Evolutionary conservation across 1,140 invertebrate genomes (phyloP).

Genomic region (Cardiocondyla obscurior): DNA sequence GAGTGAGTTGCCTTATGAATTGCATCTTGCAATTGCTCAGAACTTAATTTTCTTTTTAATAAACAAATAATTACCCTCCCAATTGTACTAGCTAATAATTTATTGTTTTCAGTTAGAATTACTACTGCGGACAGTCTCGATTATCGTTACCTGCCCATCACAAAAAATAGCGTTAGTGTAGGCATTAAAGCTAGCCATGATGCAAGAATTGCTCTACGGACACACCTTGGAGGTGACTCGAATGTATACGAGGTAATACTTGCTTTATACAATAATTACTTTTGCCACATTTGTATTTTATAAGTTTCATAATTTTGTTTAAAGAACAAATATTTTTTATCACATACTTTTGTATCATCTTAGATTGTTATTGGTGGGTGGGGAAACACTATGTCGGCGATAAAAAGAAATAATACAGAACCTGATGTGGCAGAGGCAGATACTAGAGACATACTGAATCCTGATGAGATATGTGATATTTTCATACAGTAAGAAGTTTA

Average conservation of each 20-base stretch:
- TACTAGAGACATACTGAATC: slow-evolving; percentile 70
- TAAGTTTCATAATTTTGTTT: not conserved
- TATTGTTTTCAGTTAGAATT: slow-evolving; percentile 67
- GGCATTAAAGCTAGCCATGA: slow-evolving; percentile 72
- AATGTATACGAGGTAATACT: slow-evolving; percentile 74
- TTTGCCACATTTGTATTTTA: not conserved
- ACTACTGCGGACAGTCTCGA: slow-evolving; percentile 71
- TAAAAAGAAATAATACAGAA: slow-evolving; percentile 71
- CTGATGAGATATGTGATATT: slow-evolving; percentile 67
- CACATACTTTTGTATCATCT: not conserved
- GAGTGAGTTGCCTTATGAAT: slow-evolving; percentile 7
- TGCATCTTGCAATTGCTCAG: not conserved
- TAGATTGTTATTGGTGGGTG: slow-evolving; percentile 76
- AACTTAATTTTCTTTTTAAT: not conserved
- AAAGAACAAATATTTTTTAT: not conserved
- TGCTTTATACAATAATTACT: not conserved
- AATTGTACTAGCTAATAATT: not conserved
- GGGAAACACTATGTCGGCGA: slow-evolving; percentile 73
- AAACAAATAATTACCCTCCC: not conserved
- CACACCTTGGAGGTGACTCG: slow-evolving; percentile 74
- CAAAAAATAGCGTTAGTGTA: slow-evolving; percentile 69
- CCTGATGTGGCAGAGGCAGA: slow-evolving; percentile 71
- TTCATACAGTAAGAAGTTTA: slow-evolving; percentile 75
- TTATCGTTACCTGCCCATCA: slow-evolving; percentile 75
- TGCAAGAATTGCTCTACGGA: slow-evolving; percentile 76